A percentile compares a stretch with the other conserved stretches of the same genome.
Evolutionary conservation across 2,113 vertebrate genomes (phyloP).

Genomic region (Anarrhichthys ocellatus): DNA sequence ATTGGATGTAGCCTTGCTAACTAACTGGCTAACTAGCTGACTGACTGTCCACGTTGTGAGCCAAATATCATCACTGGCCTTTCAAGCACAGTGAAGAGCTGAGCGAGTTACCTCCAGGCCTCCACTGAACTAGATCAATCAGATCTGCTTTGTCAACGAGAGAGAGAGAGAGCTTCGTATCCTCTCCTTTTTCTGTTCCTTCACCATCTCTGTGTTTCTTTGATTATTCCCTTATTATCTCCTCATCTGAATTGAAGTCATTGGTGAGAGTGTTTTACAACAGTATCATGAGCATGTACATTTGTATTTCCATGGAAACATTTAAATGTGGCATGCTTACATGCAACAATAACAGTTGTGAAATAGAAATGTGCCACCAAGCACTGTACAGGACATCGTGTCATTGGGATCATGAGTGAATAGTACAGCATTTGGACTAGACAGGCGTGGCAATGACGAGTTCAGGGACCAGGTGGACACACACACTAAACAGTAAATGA

Average conservation of each 20-base stretch:
- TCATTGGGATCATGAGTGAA: neutral
- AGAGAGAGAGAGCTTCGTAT: neutral
- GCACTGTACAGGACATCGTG: neutral
- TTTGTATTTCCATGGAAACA: neutral
- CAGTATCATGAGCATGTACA: no score
- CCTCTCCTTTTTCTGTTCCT: neutral
- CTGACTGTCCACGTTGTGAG: slow-evolving; percentile 36
- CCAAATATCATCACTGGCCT: slow-evolving; percentile 21
- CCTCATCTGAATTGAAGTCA: neutral
- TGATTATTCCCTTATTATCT: neutral
- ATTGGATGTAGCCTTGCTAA: neutral
- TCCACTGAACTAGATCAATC: slow-evolving; percentile 80
- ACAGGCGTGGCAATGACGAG: no score
- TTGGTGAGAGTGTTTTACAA: neutral
- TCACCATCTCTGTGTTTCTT: neutral
- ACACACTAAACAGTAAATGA: no score
- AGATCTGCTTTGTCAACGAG: slow-evolving; percentile 72
- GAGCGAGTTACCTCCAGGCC: slow-evolving; percentile 58
- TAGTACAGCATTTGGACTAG: no score
- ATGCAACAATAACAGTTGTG: neutral
- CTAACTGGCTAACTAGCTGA: slow-evolving; percentile 31
- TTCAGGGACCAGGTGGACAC: neutral
- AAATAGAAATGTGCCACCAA: neutral
- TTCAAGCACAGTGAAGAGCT: slow-evolving; percentile 15
- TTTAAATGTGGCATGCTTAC: neutral